Percentiles rank a stretch among this genome's conserved stretches.
Evolutionary conservation across 1,140 invertebrate species (phyloP).

Genomic region (Archivesica marissinica): DNA sequence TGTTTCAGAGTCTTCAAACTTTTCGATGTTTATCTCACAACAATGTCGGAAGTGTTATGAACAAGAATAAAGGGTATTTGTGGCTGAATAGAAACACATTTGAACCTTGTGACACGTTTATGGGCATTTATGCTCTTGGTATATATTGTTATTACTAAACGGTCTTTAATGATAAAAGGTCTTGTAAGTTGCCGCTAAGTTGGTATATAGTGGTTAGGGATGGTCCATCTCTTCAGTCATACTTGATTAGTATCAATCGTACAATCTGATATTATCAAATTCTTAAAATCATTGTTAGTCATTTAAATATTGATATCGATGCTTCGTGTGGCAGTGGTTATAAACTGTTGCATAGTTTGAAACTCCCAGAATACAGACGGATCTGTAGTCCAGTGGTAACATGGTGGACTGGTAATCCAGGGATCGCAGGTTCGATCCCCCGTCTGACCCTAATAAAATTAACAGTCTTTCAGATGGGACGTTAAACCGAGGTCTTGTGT

Average conservation of each 20-base stretch:
- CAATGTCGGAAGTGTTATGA: slow-evolving; percentile 35
- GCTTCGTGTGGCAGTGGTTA: too few species aligned
- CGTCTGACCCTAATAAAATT: too few species aligned
- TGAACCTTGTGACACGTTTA: slow-evolving; percentile 30
- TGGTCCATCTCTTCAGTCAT: background rate
- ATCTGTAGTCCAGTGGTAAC: too few species aligned
- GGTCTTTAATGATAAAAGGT: slow-evolving; percentile 16
- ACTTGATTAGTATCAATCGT: background rate
- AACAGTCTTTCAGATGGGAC: too few species aligned
- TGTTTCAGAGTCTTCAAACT: background rate
- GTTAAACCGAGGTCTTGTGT: too few species aligned
- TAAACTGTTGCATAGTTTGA: too few species aligned
- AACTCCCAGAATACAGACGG: too few species aligned
- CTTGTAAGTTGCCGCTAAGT: background rate
- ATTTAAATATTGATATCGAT: slow-evolving; percentile 20
- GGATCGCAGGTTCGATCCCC: too few species aligned
- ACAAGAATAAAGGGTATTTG: slow-evolving; percentile 46
- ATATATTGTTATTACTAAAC: slow-evolving; percentile 8
- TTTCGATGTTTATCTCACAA: background rate
- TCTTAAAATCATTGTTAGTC: slow-evolving; percentile 30
- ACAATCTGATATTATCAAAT: slow-evolving; percentile 16
- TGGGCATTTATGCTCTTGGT: background rate
- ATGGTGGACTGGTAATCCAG: too few species aligned
- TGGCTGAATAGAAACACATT: slow-evolving; percentile 31
- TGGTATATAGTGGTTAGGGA: slow-evolving; percentile 12